These are phyloP conservation scores for Australoheros facetus DNA, from an alignment of 2,797 vertebrate genomes.

Conservation along the genomic window DNA sequence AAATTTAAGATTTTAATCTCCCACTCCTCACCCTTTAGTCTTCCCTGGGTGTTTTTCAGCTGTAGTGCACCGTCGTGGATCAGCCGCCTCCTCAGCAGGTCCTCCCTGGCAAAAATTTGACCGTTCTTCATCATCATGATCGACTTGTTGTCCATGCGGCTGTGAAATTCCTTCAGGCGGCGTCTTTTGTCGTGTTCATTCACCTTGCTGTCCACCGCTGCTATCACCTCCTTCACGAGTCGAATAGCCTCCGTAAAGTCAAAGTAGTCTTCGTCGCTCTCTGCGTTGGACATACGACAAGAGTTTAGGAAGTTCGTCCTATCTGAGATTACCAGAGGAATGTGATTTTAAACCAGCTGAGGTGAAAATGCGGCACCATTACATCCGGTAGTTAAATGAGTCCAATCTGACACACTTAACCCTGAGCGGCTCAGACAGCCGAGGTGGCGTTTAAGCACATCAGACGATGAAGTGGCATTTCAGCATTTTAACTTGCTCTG, in stretches of 20 bases:
- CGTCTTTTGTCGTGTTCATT: slow-evolving; percentile 92
- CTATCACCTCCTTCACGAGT: slow-evolving; percentile 89
- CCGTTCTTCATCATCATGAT: slow-evolving; percentile 97
- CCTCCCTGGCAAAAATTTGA: slow-evolving; percentile 95
- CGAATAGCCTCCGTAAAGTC: slow-evolving; percentile 86
- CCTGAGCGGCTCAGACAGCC: not conserved
- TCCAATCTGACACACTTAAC: slow-evolving; percentile 14
- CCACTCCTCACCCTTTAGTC: slow-evolving; percentile 86
- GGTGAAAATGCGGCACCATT: not conserved
- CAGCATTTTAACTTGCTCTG: slow-evolving; percentile 11
- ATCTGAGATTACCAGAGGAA: not conserved
- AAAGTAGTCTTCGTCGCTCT: slow-evolving; percentile 85
- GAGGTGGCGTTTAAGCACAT: slow-evolving; percentile 25
- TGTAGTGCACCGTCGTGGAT: slow-evolving; percentile 90
- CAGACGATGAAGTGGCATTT: slow-evolving; percentile 30
- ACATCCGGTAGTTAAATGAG: slow-evolving; percentile 20
- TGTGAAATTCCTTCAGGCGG: slow-evolving; percentile 90
- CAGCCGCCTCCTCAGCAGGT: slow-evolving; percentile 89
- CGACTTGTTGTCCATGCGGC: slow-evolving; percentile 91
- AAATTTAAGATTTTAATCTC: rapidly evolving
- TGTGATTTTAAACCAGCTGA: slow-evolving; percentile 1
- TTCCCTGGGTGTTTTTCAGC: slow-evolving; percentile 85
- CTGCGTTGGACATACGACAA: slow-evolving; percentile 64
- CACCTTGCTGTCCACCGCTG: slow-evolving; percentile 91
- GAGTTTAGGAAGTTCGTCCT: not conserved